phyloP scores from a whole-genome alignment of 1,140 invertebrate species.

The Ceratitis capitata region DNA sequence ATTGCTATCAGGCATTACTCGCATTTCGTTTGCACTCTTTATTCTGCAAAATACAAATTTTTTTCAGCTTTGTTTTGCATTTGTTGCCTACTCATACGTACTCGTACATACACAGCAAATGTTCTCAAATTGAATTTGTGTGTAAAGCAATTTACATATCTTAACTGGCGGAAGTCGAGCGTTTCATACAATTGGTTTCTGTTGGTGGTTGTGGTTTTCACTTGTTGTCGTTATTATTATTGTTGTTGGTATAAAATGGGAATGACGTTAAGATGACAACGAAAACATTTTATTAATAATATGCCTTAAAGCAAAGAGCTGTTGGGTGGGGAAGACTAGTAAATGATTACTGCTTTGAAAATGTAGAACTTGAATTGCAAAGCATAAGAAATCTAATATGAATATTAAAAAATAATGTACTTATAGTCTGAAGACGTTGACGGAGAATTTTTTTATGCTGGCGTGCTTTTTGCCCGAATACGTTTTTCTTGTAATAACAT shows the following conservation, averaged over 20 bases:
- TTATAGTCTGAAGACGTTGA: too few relatives aligned
- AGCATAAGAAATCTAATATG: too few relatives aligned
- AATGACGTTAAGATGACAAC: not conserved
- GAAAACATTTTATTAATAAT: conserved; percentile 6
- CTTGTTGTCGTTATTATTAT: not conserved
- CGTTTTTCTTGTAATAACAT: too few relatives aligned
- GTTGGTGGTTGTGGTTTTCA: not conserved
- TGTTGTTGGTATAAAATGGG: not conserved
- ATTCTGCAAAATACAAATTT: not conserved
- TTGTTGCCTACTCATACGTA: too few relatives aligned
- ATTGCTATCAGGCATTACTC: too few relatives aligned
- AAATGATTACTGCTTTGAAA: not conserved
- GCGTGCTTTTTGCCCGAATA: too few relatives aligned
- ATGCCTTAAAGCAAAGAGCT: not conserved
- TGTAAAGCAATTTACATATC: conserved; percentile 32
- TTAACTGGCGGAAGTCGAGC: not conserved
- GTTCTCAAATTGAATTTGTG: conserved; percentile 1
- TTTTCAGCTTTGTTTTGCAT: not conserved
- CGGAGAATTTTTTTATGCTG: too few relatives aligned
- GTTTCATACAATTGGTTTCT: not conserved
- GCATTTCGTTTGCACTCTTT: not conserved
- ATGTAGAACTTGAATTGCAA: too few relatives aligned
- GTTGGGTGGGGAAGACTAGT: not conserved
- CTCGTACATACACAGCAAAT: not conserved
- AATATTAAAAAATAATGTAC: too few relatives aligned